Evolutionary conservation across 1,140 invertebrate species (phyloP).

Genomic region (Scaptomyza pallida): DNA sequence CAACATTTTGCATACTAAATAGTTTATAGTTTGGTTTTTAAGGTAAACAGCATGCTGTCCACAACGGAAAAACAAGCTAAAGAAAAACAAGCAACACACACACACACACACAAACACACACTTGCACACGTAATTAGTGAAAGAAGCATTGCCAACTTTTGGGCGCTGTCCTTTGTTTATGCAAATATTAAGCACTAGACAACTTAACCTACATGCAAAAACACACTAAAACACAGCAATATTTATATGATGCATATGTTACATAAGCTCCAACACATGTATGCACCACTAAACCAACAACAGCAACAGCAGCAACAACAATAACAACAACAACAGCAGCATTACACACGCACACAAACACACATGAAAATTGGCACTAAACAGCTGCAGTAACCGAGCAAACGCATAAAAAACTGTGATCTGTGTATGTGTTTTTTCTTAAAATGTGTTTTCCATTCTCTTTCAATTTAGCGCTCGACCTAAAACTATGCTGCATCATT

Average conservation of each 20-base stretch:
- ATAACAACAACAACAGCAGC: background rate
- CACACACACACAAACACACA: no score
- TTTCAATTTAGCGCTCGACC: constrained; percentile 77
- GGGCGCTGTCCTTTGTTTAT: constrained; percentile 67
- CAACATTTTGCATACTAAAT: constrained; percentile 72
- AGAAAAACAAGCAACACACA: constrained; percentile 17
- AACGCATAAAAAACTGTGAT: constrained; percentile 10
- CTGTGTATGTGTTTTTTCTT: constrained; percentile 40
- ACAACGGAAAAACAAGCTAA: constrained; percentile 5
- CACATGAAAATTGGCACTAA: constrained; percentile 64
- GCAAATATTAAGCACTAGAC: constrained; percentile 70
- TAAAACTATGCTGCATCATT: constrained; percentile 78
- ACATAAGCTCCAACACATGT: constrained; percentile 37
- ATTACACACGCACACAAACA: constrained; percentile 1
- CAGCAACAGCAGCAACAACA: constrained; percentile 5
- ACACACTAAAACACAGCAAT: constrained; percentile 15
- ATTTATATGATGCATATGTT: constrained; percentile 35
- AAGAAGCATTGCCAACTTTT: constrained; percentile 59
- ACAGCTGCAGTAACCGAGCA: constrained; percentile 18
- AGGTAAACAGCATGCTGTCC: constrained; percentile 53
- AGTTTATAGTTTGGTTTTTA: constrained; percentile 58
- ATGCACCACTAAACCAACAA: constrained; percentile 13
- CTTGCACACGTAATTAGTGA: constrained; percentile 64
- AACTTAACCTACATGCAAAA: constrained; percentile 71
- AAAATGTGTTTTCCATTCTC: constrained; percentile 69